Percentiles rank a stretch among this genome's conserved stretches.
These are phyloP conservation scores for Nesometra sesokonis DNA, from an alignment of 35 echinoderm and acorn worm species.

Conservation along the genomic window DNA sequence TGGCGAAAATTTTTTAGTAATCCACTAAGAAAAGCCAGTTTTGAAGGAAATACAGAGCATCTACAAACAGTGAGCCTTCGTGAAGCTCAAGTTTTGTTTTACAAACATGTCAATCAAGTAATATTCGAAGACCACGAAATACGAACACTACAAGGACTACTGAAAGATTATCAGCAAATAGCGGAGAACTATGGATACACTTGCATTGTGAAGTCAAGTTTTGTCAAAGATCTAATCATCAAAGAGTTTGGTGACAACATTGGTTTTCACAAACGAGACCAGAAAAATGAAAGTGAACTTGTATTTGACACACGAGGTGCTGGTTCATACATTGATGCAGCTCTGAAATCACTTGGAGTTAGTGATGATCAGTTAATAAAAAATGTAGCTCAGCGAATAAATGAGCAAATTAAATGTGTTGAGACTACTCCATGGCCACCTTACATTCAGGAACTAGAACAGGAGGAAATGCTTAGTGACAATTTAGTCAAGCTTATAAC, in stretches of 20 bases:
- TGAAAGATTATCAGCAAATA: slow-evolving; percentile 39
- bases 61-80: slow-evolving; percentile 16
- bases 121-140: slow-evolving; percentile 34
- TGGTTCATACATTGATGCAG: slow-evolving; percentile 27
- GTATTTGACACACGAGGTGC: slow-evolving; percentile 20
- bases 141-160: slow-evolving; percentile 36
- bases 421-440: slow-evolving; percentile 38
- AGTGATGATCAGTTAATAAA: slow-evolving; percentile 31
- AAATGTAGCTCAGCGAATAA: slow-evolving; percentile 24
- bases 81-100: slow-evolving; percentile 24
- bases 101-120: slow-evolving; percentile 23
- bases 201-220: slow-evolving; percentile 19
- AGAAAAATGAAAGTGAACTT: slow-evolving; percentile 20
- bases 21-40: slow-evolving; percentile 1
- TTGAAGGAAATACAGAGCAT: slow-evolving; percentile 30
- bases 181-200: slow-evolving; percentile 22
- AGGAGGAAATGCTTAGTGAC: slow-evolving; percentile 21
- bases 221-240: slow-evolving; percentile 37
- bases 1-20: slow-evolving; percentile 27
- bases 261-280: slow-evolving; percentile 28
- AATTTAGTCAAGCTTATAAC: slow-evolving; percentile 22
- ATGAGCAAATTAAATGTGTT: slow-evolving; percentile 17
- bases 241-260: slow-evolving; percentile 34
- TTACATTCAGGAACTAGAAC: slow-evolving; percentile 20
- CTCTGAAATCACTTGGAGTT: slow-evolving; percentile 21